Base-by-base conservation (phyloP, 2,797 vertebrate genomes). In the Cirrhinus mrigala region DNA sequence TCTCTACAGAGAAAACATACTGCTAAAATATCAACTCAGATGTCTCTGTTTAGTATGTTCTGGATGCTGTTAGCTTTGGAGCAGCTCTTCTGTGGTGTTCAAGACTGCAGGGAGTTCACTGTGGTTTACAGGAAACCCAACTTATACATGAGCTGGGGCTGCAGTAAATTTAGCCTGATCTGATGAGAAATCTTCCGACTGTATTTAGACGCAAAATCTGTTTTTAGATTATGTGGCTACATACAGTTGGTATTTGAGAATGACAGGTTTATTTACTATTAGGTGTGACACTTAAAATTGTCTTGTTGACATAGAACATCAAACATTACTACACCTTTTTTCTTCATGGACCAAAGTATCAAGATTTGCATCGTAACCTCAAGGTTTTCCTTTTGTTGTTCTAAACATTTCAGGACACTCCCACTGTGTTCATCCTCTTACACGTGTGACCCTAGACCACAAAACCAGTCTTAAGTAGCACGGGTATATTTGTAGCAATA, bases 41-140 rank as follows among this genome's bases (percentile, higher is more conserved):
- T 58, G n/a, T 52, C n/a, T 81, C 4, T 0, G 14, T 69, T 69
- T 24, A 52, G 68, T 70, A 56, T 20, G 33, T 33, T 9, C 33
- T 46, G n/a, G 4, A 24, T 71, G 8, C 37, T 71, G 7, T 40
- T 71, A 18, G 12, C 40, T 52, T 27, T 81, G 18, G 12, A 48
- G 40, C 8, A 10, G 0, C 64, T 29, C 24, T 62, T 15, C 11
- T 60, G 24, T 27, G n/a, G 20, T 64, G 60, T 7, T 64, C 2
- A 62, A 14, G n/a, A 27, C n/a, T 62, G 58, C 12, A 54, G 58
- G 80, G 82, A 20, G 71, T 71, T 82, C n/a, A 82, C 54, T 6
- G 81, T 60, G 81, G 81, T 48, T 82, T 73, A 15, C 22, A 56
- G 27, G 16, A 70, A 40, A 60, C 54, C 54, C 3, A 8, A 4